phyloP scores from a whole-genome alignment of 2,888 invertebrate genomes.

The Brachynemurus nebulosus region DNA sequence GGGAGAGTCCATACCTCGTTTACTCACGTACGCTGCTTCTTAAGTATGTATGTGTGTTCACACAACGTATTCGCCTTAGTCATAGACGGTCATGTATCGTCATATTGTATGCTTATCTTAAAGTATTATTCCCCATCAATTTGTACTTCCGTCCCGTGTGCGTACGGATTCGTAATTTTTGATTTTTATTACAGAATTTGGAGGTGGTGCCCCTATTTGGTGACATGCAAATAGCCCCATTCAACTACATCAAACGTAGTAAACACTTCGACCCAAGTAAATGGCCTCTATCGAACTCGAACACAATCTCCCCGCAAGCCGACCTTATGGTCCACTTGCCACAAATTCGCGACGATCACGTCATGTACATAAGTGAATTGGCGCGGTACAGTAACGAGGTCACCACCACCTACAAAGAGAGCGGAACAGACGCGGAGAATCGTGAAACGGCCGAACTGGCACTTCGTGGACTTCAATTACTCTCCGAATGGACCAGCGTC shows the following conservation, averaged over 20 bases:
- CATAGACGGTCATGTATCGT: too few species aligned
- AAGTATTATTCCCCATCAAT: background rate
- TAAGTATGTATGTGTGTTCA: too few species aligned
- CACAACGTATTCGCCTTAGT: too few species aligned
- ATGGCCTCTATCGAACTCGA: constrained; percentile 81
- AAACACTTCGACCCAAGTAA: constrained; percentile 84
- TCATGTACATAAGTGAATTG: constrained; percentile 90
- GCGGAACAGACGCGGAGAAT: constrained; percentile 84
- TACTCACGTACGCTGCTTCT: too few species aligned
- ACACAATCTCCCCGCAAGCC: constrained; percentile 74
- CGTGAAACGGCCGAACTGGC: constrained; percentile 82
- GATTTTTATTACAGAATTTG: constrained; percentile 48
- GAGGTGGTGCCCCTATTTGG: constrained; percentile 95
- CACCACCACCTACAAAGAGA: constrained; percentile 87
- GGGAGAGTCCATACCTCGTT: too few species aligned
- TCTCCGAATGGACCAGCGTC: constrained; percentile 94
- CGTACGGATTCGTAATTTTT: constrained; percentile 1
- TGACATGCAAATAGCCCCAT: constrained; percentile 99
- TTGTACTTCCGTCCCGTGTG: constrained; percentile 11
- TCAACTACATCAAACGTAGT: constrained; percentile 90
- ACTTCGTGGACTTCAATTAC: constrained; percentile 77
- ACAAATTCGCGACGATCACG: constrained; percentile 90
- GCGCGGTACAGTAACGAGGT: constrained; percentile 82
- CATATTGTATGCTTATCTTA: too few species aligned
- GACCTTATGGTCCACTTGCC: constrained; percentile 92